Evolutionary conservation across 1,140 invertebrate genomes (phyloP).

Genomic region (Trichomalopsis sarcophagae): DNA sequence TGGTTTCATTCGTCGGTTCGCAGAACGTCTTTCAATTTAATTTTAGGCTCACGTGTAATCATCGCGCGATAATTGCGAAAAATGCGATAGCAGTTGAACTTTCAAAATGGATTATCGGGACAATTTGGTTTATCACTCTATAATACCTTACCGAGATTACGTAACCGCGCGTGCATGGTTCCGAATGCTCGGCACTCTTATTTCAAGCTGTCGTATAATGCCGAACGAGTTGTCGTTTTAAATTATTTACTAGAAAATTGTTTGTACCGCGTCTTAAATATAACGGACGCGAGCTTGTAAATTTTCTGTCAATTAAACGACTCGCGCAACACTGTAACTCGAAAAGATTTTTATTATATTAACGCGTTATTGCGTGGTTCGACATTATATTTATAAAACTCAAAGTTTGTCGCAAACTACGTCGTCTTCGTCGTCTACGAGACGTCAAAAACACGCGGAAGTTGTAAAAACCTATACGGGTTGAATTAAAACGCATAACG

Average conservation of each 20-base stretch:
- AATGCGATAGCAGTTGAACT: background rate
- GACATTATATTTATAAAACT: background rate
- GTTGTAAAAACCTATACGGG: background rate
- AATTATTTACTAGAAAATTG: no score
- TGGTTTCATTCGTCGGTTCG: no score
- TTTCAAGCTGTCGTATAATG: no score
- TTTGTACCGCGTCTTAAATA: no score
- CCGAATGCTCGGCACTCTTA: no score
- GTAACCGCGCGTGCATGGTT: background rate
- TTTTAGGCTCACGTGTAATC: background rate
- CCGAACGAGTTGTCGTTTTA: no score
- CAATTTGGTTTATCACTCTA: background rate
- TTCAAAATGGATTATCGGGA: background rate
- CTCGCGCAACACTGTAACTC: no score
- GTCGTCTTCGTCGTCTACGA: background rate
- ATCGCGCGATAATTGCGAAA: background rate
- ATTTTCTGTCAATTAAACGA: no score
- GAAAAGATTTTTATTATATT: no score
- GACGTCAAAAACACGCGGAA: background rate
- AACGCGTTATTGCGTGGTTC: no score
- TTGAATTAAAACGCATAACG: constrained; percentile 9
- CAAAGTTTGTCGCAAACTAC: background rate
- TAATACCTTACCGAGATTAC: background rate
- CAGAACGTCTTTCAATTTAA: background rate
- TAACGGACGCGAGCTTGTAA: no score